These are phyloP conservation scores for Phylloscopus trochilus DNA, from an alignment of 2,113 vertebrate species.

Conservation along the genomic window DNA sequence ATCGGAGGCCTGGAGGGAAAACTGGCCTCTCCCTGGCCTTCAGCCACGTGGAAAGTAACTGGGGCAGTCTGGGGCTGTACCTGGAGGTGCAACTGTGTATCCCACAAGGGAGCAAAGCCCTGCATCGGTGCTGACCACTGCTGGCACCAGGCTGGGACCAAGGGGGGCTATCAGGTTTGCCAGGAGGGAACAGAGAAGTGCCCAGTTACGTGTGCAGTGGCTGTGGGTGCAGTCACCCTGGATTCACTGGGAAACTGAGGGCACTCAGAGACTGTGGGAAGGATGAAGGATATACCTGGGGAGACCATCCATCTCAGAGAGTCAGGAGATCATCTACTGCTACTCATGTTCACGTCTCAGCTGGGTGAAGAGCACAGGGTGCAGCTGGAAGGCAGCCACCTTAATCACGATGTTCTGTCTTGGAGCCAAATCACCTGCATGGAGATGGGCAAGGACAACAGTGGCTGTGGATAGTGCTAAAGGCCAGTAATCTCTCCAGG, in stretches of 20 bases:
- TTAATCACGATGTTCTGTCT: background rate
- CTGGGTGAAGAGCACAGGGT: background rate
- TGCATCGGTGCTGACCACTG: background rate
- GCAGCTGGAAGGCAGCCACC: background rate
- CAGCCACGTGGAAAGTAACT: rapidly evolving
- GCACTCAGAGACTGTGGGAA: background rate
- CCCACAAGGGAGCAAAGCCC: background rate
- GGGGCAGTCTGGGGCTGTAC: background rate
- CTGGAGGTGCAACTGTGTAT: background rate
- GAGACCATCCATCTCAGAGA: background rate
- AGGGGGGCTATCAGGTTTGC: background rate
- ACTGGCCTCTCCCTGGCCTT: background rate
- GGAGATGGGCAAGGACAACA: background rate
- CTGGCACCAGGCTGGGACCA: background rate
- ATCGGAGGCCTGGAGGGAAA: background rate
- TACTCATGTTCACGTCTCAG: background rate
- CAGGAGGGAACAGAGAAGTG: background rate
- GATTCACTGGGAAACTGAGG: background rate
- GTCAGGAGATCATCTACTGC: background rate
- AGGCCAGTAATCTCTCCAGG: background rate
- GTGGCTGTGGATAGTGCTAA: background rate
- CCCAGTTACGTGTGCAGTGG: rapidly evolving
- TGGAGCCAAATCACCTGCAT: background rate
- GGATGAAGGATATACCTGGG: background rate
- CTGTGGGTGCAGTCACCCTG: background rate